These are phyloP conservation scores for Nomada ferruginata DNA, from an alignment of 2,888 invertebrate species.

Conservation along the genomic window DNA sequence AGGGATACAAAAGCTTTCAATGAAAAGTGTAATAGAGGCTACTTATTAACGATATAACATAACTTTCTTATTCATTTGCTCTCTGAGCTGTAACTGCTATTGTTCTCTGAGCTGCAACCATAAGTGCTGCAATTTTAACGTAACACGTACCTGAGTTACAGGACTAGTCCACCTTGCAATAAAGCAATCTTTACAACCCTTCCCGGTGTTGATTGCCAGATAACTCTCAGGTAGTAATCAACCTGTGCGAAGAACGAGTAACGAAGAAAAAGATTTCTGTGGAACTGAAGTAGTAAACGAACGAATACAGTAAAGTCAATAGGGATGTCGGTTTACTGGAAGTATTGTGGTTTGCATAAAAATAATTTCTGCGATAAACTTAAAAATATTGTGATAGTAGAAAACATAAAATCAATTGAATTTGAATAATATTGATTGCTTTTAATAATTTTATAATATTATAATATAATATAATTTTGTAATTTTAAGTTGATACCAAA, in stretches of 20 bases:
- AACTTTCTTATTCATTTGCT: neutral
- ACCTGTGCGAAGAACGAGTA: neutral
- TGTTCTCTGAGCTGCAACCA: neutral
- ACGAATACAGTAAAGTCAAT: neutral
- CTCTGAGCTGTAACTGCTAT: too few species aligned
- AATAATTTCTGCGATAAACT: neutral
- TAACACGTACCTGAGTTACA: neutral
- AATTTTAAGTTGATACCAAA: neutral
- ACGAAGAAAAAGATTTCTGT: neutral
- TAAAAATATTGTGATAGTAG: neutral
- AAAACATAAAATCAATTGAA: neutral
- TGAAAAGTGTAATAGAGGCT: neutral
- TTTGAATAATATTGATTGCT: neutral
- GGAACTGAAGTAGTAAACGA: neutral
- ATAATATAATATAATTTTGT: too few species aligned
- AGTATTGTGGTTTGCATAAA: neutral
- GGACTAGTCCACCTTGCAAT: neutral
- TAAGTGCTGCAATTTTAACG: neutral
- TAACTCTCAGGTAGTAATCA: slow-evolving; percentile 1
- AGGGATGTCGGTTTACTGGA: neutral
- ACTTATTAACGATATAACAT: neutral
- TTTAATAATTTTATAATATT: neutral
- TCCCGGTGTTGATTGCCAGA: neutral
- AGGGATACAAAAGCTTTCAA: neutral
- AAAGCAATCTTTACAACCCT: slow-evolving; percentile 10